Percentiles rank a stretch among this genome's conserved stretches.
Evolutionary conservation across 1,140 invertebrate species (phyloP).

Genomic region (Scaptomyza graminum): DNA sequence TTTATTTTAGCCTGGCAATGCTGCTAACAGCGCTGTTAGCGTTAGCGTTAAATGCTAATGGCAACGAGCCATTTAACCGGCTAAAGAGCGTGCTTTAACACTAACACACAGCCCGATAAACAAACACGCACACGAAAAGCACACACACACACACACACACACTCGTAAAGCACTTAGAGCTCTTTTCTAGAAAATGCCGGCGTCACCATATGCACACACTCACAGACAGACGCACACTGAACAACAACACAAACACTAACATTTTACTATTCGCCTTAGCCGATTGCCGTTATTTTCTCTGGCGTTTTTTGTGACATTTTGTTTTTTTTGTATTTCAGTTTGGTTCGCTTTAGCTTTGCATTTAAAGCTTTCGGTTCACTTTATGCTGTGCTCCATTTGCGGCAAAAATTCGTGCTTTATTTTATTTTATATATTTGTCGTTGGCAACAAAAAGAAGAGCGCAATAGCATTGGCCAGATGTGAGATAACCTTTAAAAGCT

Average conservation of each 20-base stretch:
- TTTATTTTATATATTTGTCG: constrained; percentile 27
- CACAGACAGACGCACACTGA: not conserved
- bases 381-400: constrained; percentile 25
- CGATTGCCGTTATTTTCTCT: constrained; percentile 25
- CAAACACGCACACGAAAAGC: constrained; percentile 37
- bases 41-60: constrained; percentile 50
- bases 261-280: constrained; percentile 31
- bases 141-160: constrained; percentile 21
- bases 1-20: constrained; percentile 54
- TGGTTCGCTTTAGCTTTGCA: constrained; percentile 51
- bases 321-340: constrained; percentile 3
- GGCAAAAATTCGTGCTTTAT: constrained; percentile 21
- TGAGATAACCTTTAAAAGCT: constrained; percentile 76
- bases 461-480: constrained; percentile 54
- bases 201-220: constrained; percentile 25
- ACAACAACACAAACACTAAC: constrained; percentile 10
- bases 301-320: too few relatives aligned
- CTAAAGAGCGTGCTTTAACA: constrained; percentile 29
- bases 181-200: constrained; percentile 42
- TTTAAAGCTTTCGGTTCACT: constrained; percentile 55
- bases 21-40: constrained; percentile 48
- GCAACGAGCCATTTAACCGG: constrained; percentile 47
- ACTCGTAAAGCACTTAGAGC: constrained; percentile 24
- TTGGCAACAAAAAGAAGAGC: constrained; percentile 21
- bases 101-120: constrained; percentile 45